These are phyloP conservation scores for Keiferia lycopersicella DNA, from an alignment of 2,888 invertebrate species.

Conservation along the genomic window DNA sequence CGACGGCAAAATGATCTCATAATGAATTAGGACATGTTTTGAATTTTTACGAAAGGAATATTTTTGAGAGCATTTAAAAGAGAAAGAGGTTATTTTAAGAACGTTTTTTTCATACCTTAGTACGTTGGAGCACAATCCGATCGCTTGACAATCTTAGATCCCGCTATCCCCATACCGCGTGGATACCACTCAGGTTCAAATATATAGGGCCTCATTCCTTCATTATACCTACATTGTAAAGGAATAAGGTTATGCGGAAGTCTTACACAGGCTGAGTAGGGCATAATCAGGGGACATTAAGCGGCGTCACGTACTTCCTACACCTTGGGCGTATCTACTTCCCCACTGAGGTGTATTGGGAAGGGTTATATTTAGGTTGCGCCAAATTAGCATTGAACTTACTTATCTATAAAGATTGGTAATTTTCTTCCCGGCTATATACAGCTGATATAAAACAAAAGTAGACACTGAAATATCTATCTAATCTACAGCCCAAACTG, in stretches of 20 bases:
- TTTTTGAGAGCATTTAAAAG: background rate
- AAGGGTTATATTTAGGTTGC: background rate
- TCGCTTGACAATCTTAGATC: no score
- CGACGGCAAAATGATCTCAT: background rate
- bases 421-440: no score
- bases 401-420: background rate
- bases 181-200: no score
- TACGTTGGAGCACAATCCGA: no score
- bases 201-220: no score
- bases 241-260: background rate
- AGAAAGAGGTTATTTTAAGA: no score
- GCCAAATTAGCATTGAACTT: background rate
- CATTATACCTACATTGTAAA: background rate
- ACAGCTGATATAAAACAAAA: no score
- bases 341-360: background rate
- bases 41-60: conserved; percentile 1
- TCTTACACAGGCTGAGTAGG: background rate
- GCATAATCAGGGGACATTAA: conserved; percentile 36
- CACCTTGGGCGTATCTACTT: background rate
- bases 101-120: no score
- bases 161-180: no score
- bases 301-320: conserved; percentile 44
- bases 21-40: conserved; percentile 1
- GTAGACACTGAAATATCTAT: no score
- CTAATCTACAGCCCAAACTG: no score